Evolutionary conservation across 1,140 invertebrate species (phyloP).

Genomic region (Meloidogyne chitwoodi): DNA sequence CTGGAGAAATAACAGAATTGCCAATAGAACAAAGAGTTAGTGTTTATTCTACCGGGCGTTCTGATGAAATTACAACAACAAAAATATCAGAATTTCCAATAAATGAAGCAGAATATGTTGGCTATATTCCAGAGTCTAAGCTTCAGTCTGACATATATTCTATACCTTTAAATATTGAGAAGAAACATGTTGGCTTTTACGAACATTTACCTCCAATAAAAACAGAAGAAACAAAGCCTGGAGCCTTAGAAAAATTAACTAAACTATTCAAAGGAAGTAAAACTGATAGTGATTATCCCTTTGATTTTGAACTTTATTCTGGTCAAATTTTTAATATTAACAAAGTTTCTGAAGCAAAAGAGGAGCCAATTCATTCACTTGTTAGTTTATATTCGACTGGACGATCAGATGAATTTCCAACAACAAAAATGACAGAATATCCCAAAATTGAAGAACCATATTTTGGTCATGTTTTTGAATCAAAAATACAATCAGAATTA

Average conservation of each 20-base stretch:
- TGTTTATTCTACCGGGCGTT: slow-evolving; percentile 27
- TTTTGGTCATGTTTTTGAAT: not conserved
- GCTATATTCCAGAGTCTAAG: not conserved
- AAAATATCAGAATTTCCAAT: not conserved
- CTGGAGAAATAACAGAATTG: too few relatives aligned
- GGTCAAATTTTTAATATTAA: not conserved
- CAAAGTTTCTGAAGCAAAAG: not conserved
- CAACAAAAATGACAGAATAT: not conserved
- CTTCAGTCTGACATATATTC: not conserved
- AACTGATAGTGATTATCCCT: not conserved
- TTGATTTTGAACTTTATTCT: not conserved
- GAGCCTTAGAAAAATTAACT: not conserved
- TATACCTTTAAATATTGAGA: not conserved
- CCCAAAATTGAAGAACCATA: not conserved
- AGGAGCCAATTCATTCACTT: not conserved
- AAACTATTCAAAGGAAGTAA: not conserved
- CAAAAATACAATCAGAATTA: not conserved
- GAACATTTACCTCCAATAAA: not conserved
- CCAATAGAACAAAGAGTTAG: not conserved
- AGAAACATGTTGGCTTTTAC: not conserved
- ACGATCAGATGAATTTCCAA: not conserved
- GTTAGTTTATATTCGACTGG: not conserved
- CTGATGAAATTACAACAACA: slow-evolving; percentile 12
- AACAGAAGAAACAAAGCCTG: not conserved
- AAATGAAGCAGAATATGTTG: not conserved